Percentiles rank a stretch among this genome's conserved stretches.
Conservation (phyloP, 2,888 invertebrate genomes). For the Epistrophe eligans region DNA sequence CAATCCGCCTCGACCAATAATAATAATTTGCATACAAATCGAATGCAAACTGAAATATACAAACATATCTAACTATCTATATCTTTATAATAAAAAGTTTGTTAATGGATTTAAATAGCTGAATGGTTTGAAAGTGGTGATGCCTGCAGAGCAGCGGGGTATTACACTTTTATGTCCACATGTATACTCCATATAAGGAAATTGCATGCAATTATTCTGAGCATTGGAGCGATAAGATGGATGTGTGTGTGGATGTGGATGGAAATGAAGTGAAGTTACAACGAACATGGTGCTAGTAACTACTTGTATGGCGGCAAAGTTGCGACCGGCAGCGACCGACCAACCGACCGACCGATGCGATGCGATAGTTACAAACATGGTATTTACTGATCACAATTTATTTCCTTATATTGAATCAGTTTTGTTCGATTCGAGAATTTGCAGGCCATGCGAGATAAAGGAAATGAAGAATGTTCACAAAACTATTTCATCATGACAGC, state of each 20-base stretch:
- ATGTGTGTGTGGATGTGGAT: constrained; percentile 23
- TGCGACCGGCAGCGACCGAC: not conserved
- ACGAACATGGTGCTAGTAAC: constrained; percentile 4
- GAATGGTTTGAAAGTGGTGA: not conserved
- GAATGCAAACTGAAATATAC: constrained; percentile 52
- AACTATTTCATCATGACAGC: constrained; percentile 39
- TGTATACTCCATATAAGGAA: constrained; percentile 35
- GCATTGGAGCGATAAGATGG: constrained; percentile 52
- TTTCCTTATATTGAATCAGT: constrained; percentile 66
- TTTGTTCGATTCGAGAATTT: constrained; percentile 26
- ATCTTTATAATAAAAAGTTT: constrained; percentile 24
- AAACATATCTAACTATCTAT: not conserved
- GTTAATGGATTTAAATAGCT: constrained; percentile 62
- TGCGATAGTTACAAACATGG: constrained; percentile 22
- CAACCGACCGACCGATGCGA: not conserved
- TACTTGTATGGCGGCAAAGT: not conserved
- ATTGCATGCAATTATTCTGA: constrained; percentile 62
- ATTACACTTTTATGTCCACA: not conserved
- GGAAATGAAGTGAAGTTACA: constrained; percentile 17
- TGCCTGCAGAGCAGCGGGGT: not conserved
- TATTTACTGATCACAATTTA: constrained; percentile 60
- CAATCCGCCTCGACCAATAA: constrained; percentile 38
- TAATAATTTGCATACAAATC: constrained; percentile 69
- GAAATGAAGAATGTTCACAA: constrained; percentile 4
- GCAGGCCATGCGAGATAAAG: not conserved